Base-by-base conservation (phyloP, 2,888 invertebrate species). In the Villa cingulata region DNA sequence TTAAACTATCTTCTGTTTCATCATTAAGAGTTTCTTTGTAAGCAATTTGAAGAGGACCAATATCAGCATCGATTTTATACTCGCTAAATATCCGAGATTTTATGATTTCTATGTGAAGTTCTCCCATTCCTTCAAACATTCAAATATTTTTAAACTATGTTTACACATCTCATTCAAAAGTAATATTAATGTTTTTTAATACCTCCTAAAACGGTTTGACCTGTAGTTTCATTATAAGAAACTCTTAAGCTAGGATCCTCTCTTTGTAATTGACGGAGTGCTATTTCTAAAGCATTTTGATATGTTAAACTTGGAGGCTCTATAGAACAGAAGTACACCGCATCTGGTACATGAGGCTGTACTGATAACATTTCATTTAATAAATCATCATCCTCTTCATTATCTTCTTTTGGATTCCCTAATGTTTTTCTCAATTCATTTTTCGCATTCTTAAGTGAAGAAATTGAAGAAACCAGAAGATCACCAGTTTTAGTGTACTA, bases 271-370 rank as follows among this genome's bases (percentile, higher is more conserved):
- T 89, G 82, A 5, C 70, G 72, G 20, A 97, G 72, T 0, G 95
- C 95, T 15, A 71, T 68, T 55, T 96, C 95, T 58, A 96, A 71
- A 1, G 80, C 72, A 39, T 69, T 70, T 69, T 92, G 90, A 50
- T 76, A 74, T 1, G 83, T 75, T 56, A 82, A 62, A 56, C 87
- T 87, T 0, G 90, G 86, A 0, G 96, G 86, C 71, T 98, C 97
- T 53, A 98, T 83, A 2, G 91, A 86, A 65, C 97, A 96, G 62
- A 95, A 87, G 71, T 95, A 97, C 1, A 98, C 98, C 0, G 98
- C 94, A 60, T 91, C 87, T 0, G 95, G 95, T 49, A 92, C 71
- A 40, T 75, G 74, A 1, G 86, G 76, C 3, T 84, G 82, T 55
- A 70, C 50, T 1, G 59, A 57, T 39, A 67, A 63, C 34, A 66